Evolutionary conservation across 2,113 vertebrate genomes (phyloP).

Genomic region (Anoplopoma fimbria): DNA sequence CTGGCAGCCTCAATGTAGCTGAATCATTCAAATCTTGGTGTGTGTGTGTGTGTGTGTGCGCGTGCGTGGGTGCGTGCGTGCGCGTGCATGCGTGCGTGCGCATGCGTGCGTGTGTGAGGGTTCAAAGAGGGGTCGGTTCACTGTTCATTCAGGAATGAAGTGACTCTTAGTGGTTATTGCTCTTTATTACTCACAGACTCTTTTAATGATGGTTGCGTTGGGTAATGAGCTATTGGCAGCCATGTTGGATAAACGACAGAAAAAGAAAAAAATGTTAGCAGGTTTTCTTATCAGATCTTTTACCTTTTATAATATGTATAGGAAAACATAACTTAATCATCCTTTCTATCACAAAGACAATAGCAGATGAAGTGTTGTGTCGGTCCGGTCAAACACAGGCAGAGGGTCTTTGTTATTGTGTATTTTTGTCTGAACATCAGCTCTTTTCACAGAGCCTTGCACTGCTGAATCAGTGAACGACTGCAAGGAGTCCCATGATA

Average conservation of each 20-base stretch:
- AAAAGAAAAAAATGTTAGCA: not conserved
- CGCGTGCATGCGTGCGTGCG: conserved; percentile 13
- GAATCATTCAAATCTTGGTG: conserved; percentile 25
- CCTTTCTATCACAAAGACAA: not conserved
- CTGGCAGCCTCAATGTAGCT: conserved; percentile 52
- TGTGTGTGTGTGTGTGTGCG: conserved; percentile 33
- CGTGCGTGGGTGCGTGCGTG: conserved; percentile 1
- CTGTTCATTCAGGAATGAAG: conserved; percentile 58
- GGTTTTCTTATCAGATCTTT: not conserved
- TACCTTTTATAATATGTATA: not conserved
- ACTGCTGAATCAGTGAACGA: no score
- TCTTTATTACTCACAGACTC: conserved; percentile 32
- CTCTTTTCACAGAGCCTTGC: not conserved
- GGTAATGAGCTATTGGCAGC: not conserved
- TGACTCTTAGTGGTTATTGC: conserved; percentile 48
- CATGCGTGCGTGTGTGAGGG: not conserved
- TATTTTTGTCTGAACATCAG: not conserved
- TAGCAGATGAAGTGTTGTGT: not conserved
- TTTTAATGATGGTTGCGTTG: not conserved
- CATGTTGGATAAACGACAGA: not conserved
- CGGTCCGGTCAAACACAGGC: not conserved
- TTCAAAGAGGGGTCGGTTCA: not conserved
- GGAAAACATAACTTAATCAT: not conserved
- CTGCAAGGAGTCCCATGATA: not conserved
- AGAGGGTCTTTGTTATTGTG: not conserved